Evolutionary conservation across 2,888 invertebrate genomes (phyloP).

Genomic region (Elaeidobius kamerunicus): DNA sequence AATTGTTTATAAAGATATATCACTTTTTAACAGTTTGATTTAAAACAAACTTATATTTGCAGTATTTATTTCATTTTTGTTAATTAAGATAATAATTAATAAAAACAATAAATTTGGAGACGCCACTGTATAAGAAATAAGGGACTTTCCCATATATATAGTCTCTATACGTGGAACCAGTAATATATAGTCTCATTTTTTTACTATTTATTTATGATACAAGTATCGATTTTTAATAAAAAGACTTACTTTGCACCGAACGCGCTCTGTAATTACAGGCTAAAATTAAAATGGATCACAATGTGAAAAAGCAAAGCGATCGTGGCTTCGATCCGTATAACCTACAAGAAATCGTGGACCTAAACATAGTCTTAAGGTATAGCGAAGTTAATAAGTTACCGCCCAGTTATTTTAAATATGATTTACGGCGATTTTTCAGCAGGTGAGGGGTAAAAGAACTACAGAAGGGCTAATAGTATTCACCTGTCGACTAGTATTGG

Average conservation of each 20-base stretch:
- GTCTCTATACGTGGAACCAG: conserved; percentile 34
- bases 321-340: conserved; percentile 27
- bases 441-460: conserved; percentile 27
- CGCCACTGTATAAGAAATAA: conserved; percentile 17
- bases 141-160: conserved; percentile 18
- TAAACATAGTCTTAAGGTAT: conserved; percentile 33
- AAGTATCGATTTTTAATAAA: conserved; percentile 43
- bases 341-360: conserved; percentile 24
- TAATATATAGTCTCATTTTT: conserved; percentile 47
- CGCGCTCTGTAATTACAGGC: conserved; percentile 46
- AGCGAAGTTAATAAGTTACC: conserved; percentile 47
- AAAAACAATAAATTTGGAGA: too few species aligned
- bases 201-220: conserved; percentile 45
- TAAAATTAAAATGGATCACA: conserved; percentile 44
- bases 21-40: too few species aligned
- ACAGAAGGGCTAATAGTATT: conserved; percentile 36
- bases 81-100: too few species aligned
- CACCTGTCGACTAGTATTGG: conserved; percentile 43
- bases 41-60: too few species aligned
- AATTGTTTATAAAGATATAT: too few species aligned
- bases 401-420: conserved; percentile 49
- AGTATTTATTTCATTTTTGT: too few species aligned
- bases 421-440: conserved; percentile 41
- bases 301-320: conserved; percentile 38
- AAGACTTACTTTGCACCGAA: conserved; percentile 45